Base-by-base conservation (phyloP, 2,797 vertebrate species). In the Zenarchopterus dispar region DNA sequence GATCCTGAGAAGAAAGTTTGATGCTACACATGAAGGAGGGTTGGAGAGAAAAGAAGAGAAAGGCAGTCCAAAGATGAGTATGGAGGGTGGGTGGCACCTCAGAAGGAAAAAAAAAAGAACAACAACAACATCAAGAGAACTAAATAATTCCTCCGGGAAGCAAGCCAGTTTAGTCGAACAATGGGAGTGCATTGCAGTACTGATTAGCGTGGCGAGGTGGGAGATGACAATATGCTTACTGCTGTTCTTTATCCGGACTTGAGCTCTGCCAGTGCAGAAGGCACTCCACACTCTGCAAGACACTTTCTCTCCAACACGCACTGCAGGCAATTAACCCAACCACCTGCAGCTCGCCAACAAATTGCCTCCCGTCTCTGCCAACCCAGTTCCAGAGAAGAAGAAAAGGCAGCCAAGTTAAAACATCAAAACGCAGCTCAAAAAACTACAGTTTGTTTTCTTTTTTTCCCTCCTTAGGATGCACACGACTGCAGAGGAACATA, bases 151-250 rank as follows among this genome's bases (percentile, higher is more conserved):
- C 81, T 75, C 75, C 8, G 82, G 91, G 88, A 90, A 66, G 77
- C 1, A 54, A 82, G 84, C 89, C 87, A 87, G 87, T 80, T 81
- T 23, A 10, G 66, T 17, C 62, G 83, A 90, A 91, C 88, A 91
- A 90, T 87, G 71, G 84, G 75, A 80, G 87, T 52, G 77, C 79
- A 67, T 58, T 71, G 84, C 81, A 70, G 65, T 46, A 68, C 82
- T 84, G 88, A 91, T 91, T 84, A 85, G 86, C 76, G 79, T 76
- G 80, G 73, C 44, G 77, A 86, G 81, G 89, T 84, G 80, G 80
- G 87, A 86, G 75, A 84, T 65, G 85, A 86, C 86, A 91, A 88
- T 88, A 86, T 75, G 89, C 86, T 87, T 77, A 80, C 84, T 78
- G 88, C 81, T 86, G 82, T 88, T 84, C 81, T 85, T 84, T 80